A percentile compares a stretch with the other conserved stretches of the same genome.
phyloP scores from a whole-genome alignment of 2,113 vertebrate genomes.

The Hemibagrus wyckioides region DNA sequence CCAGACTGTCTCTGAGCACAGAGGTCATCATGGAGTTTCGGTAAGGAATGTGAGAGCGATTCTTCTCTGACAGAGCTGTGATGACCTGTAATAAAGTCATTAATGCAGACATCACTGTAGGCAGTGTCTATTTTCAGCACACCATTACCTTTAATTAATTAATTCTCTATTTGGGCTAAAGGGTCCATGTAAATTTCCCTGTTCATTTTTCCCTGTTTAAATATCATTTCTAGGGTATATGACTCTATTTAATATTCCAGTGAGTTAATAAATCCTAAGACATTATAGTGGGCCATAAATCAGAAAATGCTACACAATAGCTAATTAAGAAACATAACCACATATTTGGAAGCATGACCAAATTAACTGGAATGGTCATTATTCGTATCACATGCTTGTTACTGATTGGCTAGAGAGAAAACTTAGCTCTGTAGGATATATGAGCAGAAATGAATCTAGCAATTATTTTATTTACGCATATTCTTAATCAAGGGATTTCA shows the following conservation, averaged over 20 bases:
- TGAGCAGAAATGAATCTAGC: not conserved
- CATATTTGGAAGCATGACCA: not conserved
- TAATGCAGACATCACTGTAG: not conserved
- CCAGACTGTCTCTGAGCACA: constrained; percentile 92
- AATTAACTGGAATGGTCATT: not conserved
- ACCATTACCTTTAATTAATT: not conserved
- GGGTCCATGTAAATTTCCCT: not conserved
- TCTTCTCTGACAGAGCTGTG: constrained; percentile 91
- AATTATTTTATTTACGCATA: not conserved
- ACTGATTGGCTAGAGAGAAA: not conserved
- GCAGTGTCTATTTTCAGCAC: not conserved
- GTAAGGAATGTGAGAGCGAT: constrained; percentile 91
- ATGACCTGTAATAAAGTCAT: constrained; percentile 81
- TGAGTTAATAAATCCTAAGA: not conserved
- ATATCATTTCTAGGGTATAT: not conserved
- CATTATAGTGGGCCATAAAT: not conserved
- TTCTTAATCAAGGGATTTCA: not conserved
- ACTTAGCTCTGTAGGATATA: not conserved
- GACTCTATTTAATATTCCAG: too few relatives aligned
- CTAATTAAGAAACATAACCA: not conserved
- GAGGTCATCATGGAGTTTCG: constrained; percentile 98
- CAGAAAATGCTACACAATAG: not conserved
- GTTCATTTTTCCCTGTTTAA: not conserved
- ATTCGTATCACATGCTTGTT: not conserved
- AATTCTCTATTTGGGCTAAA: not conserved